These are phyloP conservation scores for Emydoidea blandingii DNA, from an alignment of 2,797 vertebrate species.

Conservation along the genomic window DNA sequence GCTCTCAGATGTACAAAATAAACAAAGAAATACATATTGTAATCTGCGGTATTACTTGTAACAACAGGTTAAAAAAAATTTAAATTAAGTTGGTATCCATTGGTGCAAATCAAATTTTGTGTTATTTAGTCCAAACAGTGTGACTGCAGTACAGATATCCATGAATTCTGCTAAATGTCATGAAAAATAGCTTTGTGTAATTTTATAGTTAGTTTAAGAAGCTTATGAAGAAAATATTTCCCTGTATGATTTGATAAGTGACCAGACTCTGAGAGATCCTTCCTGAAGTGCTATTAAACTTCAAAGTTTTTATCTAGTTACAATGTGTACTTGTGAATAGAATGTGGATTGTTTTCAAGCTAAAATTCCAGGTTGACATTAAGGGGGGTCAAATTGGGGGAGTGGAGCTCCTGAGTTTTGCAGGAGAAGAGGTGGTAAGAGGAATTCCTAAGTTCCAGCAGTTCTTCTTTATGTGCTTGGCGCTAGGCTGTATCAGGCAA, in stretches of 20 bases:
- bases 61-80: background rate
- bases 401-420: background rate
- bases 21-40: background rate
- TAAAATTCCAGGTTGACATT: background rate
- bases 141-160: background rate
- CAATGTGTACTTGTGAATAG: background rate
- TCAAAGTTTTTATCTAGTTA: background rate
- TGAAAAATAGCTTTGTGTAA: background rate
- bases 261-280: background rate
- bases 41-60: slow-evolving; percentile 5
- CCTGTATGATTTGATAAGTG: background rate
- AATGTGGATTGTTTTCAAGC: background rate
- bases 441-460: background rate
- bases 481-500: background rate
- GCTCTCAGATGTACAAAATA: background rate
- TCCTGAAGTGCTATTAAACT: background rate
- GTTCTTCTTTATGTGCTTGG: background rate
- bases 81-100: background rate
- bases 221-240: background rate
- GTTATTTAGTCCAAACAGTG: background rate
- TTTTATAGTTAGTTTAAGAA: background rate
- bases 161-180: background rate
- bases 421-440: background rate
- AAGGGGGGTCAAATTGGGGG: background rate
- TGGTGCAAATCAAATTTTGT: background rate